Evolutionary conservation across 2,797 vertebrate genomes (phyloP).

Genomic region (Sciurus carolinensis): DNA sequence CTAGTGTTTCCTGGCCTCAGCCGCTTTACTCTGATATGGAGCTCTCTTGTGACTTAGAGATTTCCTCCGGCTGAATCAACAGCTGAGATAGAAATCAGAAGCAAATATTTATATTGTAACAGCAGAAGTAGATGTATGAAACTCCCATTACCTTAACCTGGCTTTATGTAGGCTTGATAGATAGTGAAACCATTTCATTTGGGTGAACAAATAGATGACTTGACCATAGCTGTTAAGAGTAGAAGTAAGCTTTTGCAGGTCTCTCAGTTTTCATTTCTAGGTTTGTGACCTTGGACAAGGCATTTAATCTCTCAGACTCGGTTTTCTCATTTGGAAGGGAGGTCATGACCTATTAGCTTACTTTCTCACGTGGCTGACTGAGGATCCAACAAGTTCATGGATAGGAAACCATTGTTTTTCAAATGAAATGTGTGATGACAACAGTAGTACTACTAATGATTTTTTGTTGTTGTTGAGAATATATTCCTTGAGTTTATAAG

Average conservation of each 20-base stretch:
- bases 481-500: constrained; percentile 5
- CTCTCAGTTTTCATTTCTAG: not conserved
- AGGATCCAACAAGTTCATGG: not conserved
- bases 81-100: not conserved
- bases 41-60: not conserved
- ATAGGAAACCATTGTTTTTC: not conserved
- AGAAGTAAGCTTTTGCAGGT: not conserved
- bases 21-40: not conserved
- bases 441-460: not conserved
- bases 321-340: not conserved
- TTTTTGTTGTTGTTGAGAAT: constrained; percentile 7
- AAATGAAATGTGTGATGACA: not conserved
- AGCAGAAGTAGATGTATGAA: not conserved
- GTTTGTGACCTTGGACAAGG: not conserved
- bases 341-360: not conserved
- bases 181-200: not conserved
- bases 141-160: not conserved
- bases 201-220: not conserved
- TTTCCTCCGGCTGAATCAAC: not conserved
- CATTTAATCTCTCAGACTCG: not conserved
- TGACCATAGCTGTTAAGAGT: not conserved
- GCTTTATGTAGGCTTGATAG: not conserved
- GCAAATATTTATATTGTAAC: not conserved
- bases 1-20: not conserved
- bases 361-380: not conserved